Conservation (phyloP, 2,888 invertebrate genomes). For the Clunio marinus region DNA sequence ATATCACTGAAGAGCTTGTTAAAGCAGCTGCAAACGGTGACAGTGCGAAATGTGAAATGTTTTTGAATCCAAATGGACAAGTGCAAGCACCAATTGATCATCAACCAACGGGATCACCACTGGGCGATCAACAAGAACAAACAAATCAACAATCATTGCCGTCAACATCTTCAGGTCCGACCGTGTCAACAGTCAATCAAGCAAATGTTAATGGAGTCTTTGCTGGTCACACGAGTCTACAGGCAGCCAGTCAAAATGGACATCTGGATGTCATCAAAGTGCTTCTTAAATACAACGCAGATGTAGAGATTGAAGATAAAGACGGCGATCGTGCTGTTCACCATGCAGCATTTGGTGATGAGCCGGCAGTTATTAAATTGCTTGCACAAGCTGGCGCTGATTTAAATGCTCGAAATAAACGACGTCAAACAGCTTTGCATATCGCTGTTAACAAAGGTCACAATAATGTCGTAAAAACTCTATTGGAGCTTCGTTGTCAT, state of each 20-base stretch:
- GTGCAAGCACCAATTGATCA: neutral
- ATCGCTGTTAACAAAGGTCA: conserved; percentile 97
- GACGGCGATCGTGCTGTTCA: conserved; percentile 96
- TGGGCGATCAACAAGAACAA: conserved; percentile 19
- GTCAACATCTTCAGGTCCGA: conserved; percentile 40
- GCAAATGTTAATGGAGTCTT: conserved; percentile 88
- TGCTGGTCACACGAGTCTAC: conserved; percentile 87
- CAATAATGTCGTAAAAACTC: conserved; percentile 85
- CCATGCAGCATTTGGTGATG: conserved; percentile 96
- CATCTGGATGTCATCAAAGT: conserved; percentile 92
- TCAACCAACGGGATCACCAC: conserved; percentile 13
- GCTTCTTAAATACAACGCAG: conserved; percentile 76
- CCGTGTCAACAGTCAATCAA: conserved; percentile 48
- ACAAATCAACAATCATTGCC: conserved; percentile 15
- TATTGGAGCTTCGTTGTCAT: conserved; percentile 86
- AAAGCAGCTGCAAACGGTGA: conserved; percentile 97
- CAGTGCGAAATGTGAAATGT: conserved; percentile 75
- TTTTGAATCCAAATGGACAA: conserved; percentile 54
- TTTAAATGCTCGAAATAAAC: conserved; percentile 89
- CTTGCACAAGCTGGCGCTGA: conserved; percentile 83
- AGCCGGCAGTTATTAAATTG: conserved; percentile 84
- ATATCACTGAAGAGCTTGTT: conserved; percentile 92
- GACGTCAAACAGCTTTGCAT: conserved; percentile 92
- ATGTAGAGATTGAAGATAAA: conserved; percentile 93
- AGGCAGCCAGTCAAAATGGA: conserved; percentile 95